These are phyloP conservation scores for Drosophila anceps DNA, from an alignment of 2,888 invertebrate species.

Conservation along the genomic window DNA sequence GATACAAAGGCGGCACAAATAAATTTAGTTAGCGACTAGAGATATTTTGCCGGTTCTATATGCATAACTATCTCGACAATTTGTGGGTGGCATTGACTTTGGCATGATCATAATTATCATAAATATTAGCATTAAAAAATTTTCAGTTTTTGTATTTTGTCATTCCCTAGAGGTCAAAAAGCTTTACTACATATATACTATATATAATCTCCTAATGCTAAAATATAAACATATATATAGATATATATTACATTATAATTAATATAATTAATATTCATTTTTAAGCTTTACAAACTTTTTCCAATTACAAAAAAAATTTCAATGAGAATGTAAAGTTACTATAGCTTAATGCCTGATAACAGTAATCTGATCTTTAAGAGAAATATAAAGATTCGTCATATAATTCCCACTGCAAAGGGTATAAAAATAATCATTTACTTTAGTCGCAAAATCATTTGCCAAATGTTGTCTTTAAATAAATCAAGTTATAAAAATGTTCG, in stretches of 20 bases:
- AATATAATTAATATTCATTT: background rate
- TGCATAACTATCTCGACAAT: slow-evolving; percentile 37
- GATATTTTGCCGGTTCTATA: slow-evolving; percentile 35
- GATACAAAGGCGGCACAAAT: slow-evolving; percentile 67
- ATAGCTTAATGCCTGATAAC: no score
- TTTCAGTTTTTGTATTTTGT: slow-evolving; percentile 20
- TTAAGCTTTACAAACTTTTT: background rate
- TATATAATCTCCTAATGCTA: background rate
- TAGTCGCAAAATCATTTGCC: slow-evolving; percentile 62
- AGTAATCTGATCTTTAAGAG: slow-evolving; percentile 4
- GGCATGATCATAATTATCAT: slow-evolving; percentile 60
- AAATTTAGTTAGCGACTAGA: slow-evolving; percentile 60
- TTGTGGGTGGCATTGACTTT: slow-evolving; percentile 63
- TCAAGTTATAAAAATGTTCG: slow-evolving; percentile 78
- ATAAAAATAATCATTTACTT: slow-evolving; percentile 56
- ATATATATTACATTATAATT: background rate
- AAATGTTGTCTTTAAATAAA: slow-evolving; percentile 75
- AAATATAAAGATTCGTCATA: slow-evolving; percentile 12
- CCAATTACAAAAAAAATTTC: background rate
- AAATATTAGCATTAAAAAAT: slow-evolving; percentile 42
- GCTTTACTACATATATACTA: background rate
- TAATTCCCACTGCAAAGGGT: slow-evolving; percentile 28
- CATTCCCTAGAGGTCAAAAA: slow-evolving; percentile 37
- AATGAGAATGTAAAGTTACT: background rate
- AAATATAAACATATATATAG: no score